Percentiles rank a stretch among this genome's conserved stretches.
phyloP scores from a whole-genome alignment of 1,140 invertebrate genomes.

The Vanessa atalanta region DNA sequence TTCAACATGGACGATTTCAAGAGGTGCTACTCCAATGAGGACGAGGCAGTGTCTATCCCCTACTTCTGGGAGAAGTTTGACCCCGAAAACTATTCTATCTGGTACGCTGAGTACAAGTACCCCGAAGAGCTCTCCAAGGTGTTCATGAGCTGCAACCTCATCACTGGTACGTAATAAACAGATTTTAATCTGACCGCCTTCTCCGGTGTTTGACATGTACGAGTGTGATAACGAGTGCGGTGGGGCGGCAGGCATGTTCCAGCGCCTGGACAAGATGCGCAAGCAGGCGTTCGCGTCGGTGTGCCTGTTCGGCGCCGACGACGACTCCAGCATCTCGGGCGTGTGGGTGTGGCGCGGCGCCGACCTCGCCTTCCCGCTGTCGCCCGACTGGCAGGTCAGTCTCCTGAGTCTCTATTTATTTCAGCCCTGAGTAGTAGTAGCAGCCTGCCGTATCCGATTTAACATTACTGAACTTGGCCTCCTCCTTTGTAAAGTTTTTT shows the following conservation, averaged over 20 bases:
- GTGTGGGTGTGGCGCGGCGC: constrained; percentile 98
- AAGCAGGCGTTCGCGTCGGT: constrained; percentile 97
- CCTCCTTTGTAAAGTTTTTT: too few species aligned
- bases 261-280: constrained; percentile 98
- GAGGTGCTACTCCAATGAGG: constrained; percentile 97
- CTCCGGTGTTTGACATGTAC: background rate
- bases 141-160: constrained; percentile 98
- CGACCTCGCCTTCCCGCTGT: constrained; percentile 93
- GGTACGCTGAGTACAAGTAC: constrained; percentile 98
- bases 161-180: constrained; percentile 84
- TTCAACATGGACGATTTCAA: constrained; percentile 99
- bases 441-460: too few species aligned
- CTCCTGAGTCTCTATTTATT: too few species aligned
- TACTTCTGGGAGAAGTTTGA: constrained; percentile 99
- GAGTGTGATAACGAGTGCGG: background rate
- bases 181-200: background rate
- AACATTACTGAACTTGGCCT: too few species aligned
- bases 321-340: constrained; percentile 96
- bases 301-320: constrained; percentile 95
- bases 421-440: background rate
- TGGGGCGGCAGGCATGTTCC: constrained; percentile 89
- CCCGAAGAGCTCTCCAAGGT: constrained; percentile 94
- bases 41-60: constrained; percentile 95
- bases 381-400: constrained; percentile 91
- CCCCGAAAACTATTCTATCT: constrained; percentile 97